These are phyloP conservation scores for Diachasma alloeum DNA, from an alignment of 1,140 invertebrate genomes.

Conservation along the genomic window DNA sequence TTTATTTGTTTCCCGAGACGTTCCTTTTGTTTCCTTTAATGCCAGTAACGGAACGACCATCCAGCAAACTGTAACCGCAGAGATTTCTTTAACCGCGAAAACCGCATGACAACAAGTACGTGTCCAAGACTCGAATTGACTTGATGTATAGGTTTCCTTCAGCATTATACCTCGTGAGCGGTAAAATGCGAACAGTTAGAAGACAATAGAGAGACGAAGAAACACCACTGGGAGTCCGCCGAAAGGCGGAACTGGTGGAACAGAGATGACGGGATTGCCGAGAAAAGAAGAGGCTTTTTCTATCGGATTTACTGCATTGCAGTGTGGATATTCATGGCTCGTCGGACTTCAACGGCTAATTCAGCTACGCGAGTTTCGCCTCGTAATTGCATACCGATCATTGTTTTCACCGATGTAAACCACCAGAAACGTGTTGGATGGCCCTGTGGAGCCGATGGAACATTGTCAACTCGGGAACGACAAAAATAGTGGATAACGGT, in stretches of 20 bases:
- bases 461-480: neutral
- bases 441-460: neutral
- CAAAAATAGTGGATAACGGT: neutral
- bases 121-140: slow-evolving; percentile 3
- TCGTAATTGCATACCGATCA: slow-evolving; percentile 15
- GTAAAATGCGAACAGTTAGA: slow-evolving; percentile 28
- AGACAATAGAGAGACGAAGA: neutral
- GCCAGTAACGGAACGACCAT: neutral
- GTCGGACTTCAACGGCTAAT: slow-evolving; percentile 11
- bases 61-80: neutral
- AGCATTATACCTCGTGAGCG: neutral
- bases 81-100: slow-evolving; percentile 3
- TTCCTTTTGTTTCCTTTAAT: neutral
- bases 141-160: neutral
- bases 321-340: slow-evolving; percentile 13
- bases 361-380: slow-evolving; percentile 9
- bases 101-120: slow-evolving; percentile 4
- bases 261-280: neutral
- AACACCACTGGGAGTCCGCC: neutral
- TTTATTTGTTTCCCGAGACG: neutral
- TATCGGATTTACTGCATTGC: neutral
- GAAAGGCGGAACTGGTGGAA: neutral
- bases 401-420: slow-evolving; percentile 10
- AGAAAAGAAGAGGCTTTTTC: neutral
- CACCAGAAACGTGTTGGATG: neutral